phyloP scores from a whole-genome alignment of 1,140 invertebrate species.

The Drosophila suzukii region DNA sequence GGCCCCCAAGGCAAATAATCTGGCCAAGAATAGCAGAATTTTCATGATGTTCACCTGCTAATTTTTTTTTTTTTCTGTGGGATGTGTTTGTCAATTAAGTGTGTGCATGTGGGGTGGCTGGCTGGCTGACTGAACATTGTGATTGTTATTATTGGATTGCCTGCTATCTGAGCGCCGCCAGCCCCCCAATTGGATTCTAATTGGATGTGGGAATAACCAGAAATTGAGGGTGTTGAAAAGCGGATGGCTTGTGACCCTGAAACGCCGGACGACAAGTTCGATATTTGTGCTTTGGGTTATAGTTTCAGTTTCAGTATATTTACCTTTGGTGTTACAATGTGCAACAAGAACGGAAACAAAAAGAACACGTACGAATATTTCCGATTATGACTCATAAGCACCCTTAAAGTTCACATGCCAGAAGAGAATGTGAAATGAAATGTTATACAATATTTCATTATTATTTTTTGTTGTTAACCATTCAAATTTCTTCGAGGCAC shows the following conservation, averaged over 20 bases:
- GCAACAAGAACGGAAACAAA: no score
- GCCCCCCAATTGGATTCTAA: slow-evolving; percentile 26
- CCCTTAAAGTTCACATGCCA: slow-evolving; percentile 14
- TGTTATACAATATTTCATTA: slow-evolving; percentile 8
- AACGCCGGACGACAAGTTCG: slow-evolving; percentile 14
- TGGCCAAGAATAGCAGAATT: slow-evolving; percentile 15
- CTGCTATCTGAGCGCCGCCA: slow-evolving; percentile 15
- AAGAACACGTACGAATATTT: not conserved
- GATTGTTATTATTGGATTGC: slow-evolving; percentile 27
- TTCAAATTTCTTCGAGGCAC: slow-evolving; percentile 21
- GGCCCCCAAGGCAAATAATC: slow-evolving; percentile 32
- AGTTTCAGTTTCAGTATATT: slow-evolving; percentile 1
- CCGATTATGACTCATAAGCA: slow-evolving; percentile 38
- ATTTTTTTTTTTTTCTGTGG: slow-evolving; percentile 8
- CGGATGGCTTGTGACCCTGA: slow-evolving; percentile 26
- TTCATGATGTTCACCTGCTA: slow-evolving; percentile 9
- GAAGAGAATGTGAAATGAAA: slow-evolving; percentile 9
- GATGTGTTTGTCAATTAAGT: slow-evolving; percentile 31
- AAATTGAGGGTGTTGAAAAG: not conserved
- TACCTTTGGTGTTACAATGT: not conserved
- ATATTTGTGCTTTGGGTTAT: slow-evolving; percentile 5
- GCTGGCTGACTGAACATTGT: slow-evolving; percentile 13
- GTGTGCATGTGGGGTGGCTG: slow-evolving; percentile 4
- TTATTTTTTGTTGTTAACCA: slow-evolving; percentile 14
- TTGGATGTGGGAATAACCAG: slow-evolving; percentile 34